Evolutionary conservation across 2,113 vertebrate species (phyloP).

Genomic region (Ammospiza caudacuta): DNA sequence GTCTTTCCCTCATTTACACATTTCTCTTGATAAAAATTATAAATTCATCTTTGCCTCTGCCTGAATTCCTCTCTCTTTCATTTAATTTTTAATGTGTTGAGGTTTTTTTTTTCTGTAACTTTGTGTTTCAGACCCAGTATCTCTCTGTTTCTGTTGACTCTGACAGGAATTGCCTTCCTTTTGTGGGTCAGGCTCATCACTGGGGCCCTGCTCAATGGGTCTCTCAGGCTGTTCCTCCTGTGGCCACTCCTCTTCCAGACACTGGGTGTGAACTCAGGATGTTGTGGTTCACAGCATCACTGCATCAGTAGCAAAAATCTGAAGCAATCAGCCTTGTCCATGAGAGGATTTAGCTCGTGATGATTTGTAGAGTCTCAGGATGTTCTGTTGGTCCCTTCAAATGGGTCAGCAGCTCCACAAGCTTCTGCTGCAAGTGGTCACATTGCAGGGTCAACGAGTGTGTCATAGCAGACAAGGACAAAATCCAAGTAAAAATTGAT

Average conservation of each 20-base stretch:
- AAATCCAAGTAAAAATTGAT: neutral
- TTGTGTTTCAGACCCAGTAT: neutral
- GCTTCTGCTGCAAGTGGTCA: neutral
- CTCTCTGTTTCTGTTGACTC: neutral
- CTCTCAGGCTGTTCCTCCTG: neutral
- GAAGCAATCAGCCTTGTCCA: neutral
- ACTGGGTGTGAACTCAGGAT: neutral
- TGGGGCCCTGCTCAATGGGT: neutral
- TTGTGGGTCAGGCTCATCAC: neutral
- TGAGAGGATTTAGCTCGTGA: rapidly evolving
- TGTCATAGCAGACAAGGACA: neutral
- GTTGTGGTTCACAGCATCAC: neutral
- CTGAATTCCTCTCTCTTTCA: neutral
- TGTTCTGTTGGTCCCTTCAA: neutral
- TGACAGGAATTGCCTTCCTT: neutral
- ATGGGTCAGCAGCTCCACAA: neutral
- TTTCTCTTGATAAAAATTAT: constrained; percentile 21
- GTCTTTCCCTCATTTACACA: constrained; percentile 1
- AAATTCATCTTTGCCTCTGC: constrained; percentile 4
- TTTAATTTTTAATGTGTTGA: neutral
- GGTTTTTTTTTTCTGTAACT: neutral
- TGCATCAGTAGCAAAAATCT: neutral
- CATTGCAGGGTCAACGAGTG: neutral
- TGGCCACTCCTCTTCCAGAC: neutral
- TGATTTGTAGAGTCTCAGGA: neutral